These are phyloP conservation scores for mouse (Mus musculus) DNA, from an alignment of 2,113 vertebrate species.

Conservation along the genomic window GRCm39 chr13:40141501-40142000, in stretches of 20 bases:
- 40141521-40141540: too few relatives aligned
- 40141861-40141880: not conserved
- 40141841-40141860: not conserved
- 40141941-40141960: not conserved
- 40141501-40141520: not conserved
- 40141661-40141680: not conserved
- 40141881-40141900: not conserved
- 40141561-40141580: not conserved
- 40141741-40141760: too few relatives aligned
- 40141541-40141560: too few relatives aligned
- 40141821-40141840: not conserved
- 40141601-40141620: too few relatives aligned
- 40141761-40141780: not conserved
- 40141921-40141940: not conserved
- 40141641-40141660: not conserved
- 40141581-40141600: not conserved
- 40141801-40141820: not conserved
- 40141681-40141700: not conserved
- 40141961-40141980: slow-evolving; percentile 16
- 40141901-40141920: not conserved
- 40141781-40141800: not conserved
- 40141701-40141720: not conserved
- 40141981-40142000: slow-evolving; percentile 1
- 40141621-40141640: not conserved
- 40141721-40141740: not conserved